Evolutionary conservation across 2,797 vertebrate species (phyloP).

Genomic region (Liparis tanakae): DNA sequence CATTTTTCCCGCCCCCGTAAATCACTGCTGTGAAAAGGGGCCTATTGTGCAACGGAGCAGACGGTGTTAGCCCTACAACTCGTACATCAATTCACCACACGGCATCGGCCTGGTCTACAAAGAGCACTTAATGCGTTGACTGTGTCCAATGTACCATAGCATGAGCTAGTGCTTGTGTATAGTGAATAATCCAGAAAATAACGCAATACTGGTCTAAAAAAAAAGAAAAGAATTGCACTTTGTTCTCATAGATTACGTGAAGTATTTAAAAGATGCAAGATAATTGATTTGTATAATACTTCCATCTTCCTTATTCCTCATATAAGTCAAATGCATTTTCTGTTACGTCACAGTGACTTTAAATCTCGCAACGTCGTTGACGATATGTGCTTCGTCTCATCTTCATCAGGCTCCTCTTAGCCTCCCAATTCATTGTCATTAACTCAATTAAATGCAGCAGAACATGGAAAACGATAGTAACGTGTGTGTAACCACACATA

Average conservation of each 20-base stretch:
- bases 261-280: not conserved
- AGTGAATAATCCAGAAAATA: not conserved
- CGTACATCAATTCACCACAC: not conserved
- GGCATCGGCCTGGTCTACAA: not conserved
- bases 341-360: not conserved
- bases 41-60: not conserved
- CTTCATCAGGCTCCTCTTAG: not conserved
- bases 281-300: not conserved
- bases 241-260: not conserved
- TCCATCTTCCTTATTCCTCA: not conserved
- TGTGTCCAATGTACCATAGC: not conserved
- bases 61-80: not conserved
- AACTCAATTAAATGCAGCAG: not conserved
- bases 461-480: not conserved
- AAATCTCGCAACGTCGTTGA: not conserved
- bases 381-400: not conserved
- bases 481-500: conserved; percentile 4
- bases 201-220: not conserved
- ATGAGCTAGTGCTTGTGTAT: not conserved
- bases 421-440: not conserved
- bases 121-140: not conserved
- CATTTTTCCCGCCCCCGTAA: not conserved
- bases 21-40: not conserved
- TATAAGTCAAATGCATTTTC: not conserved
- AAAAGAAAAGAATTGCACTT: not conserved